phyloP scores from a whole-genome alignment of 2,113 vertebrate genomes.

The Tringa solitaria region DNA sequence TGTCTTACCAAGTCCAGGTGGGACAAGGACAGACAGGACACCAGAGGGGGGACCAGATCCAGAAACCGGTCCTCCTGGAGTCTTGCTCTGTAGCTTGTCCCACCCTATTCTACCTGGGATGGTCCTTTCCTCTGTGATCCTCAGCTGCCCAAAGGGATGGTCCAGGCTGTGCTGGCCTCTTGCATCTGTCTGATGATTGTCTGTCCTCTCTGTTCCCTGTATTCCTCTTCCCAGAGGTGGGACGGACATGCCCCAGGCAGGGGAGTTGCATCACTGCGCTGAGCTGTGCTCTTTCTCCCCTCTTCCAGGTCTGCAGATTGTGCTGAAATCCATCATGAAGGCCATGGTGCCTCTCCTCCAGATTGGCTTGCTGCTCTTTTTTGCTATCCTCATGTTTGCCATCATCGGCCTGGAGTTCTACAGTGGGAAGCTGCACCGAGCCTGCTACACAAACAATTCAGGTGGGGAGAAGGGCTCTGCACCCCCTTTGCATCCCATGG shows the following conservation, averaged over 20 bases:
- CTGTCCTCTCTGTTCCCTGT: not conserved
- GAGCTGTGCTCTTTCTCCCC: not conserved
- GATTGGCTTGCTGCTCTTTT: conserved; percentile 96
- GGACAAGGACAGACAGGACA: not conserved
- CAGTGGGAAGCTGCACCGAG: conserved; percentile 91
- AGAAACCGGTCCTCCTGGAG: not conserved
- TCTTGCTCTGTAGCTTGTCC: not conserved
- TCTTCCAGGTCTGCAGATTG: conserved; percentile 90
- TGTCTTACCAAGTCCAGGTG: not conserved
- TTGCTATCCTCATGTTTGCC: conserved; percentile 98
- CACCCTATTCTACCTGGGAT: not conserved
- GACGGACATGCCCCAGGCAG: not conserved
- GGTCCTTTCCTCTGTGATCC: not conserved
- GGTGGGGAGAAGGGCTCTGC: conserved; percentile 48
- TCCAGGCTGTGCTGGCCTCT: not conserved
- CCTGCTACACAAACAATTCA: conserved; percentile 84
- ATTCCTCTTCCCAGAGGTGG: not conserved
- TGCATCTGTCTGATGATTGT: not conserved
- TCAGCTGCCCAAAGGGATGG: not conserved
- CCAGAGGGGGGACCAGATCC: not conserved
- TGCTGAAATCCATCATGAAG: conserved; percentile 99
- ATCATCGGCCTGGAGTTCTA: conserved; percentile 99
- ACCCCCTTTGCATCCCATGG: accelerated
- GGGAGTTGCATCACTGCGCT: not conserved
- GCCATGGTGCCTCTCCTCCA: conserved; percentile 98